Percentiles rank a stretch among this genome's conserved stretches.
Evolutionary conservation across 2,797 vertebrate species (phyloP).

Genomic region (Bradypodion ventrale): DNA sequence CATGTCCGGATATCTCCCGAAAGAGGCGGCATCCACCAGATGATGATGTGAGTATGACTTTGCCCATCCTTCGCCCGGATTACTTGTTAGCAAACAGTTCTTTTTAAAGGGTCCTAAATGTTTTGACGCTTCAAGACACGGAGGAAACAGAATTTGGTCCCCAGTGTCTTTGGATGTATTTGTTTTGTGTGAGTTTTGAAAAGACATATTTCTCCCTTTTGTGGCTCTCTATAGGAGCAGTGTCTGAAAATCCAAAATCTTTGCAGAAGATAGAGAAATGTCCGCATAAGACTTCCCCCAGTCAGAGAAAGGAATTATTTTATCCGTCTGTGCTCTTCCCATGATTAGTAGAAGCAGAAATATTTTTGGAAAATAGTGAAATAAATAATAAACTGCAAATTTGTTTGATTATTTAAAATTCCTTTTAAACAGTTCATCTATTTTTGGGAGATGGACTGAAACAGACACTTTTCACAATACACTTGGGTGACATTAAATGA

Average conservation of each 20-base stretch:
- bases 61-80: not conserved
- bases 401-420: not conserved
- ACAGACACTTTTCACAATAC: not conserved
- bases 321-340: no score
- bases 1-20: conserved; percentile 81
- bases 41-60: conserved; percentile 77
- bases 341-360: not conserved
- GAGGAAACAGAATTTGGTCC: not conserved
- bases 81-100: no score
- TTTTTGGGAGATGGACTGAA: not conserved
- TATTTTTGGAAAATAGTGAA: not conserved
- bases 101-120: not conserved
- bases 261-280: not conserved
- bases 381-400: not conserved
- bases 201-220: not conserved
- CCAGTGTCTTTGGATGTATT: no score
- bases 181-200: not conserved
- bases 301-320: not conserved
- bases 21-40: conserved; percentile 82
- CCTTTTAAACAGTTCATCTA: not conserved
- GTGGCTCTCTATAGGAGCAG: not conserved
- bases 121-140: not conserved
- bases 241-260: not conserved
- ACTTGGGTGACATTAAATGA: not conserved
- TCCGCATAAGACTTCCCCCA: not conserved